phyloP scores from a whole-genome alignment of 2,113 vertebrate genomes.

The Otis tarda region DNA sequence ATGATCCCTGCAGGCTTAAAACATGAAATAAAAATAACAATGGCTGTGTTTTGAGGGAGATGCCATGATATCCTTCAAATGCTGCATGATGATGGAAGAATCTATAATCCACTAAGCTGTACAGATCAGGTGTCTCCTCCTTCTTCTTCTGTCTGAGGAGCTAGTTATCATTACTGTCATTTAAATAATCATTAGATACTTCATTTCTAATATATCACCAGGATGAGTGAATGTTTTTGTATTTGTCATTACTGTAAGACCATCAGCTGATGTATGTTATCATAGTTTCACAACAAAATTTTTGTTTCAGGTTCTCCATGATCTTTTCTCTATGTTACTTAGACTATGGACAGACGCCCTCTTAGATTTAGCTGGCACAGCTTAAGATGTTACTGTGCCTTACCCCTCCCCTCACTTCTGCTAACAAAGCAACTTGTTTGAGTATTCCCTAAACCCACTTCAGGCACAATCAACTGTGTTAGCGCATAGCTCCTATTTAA shows the following conservation, averaged over 20 bases:
- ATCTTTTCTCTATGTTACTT: background rate
- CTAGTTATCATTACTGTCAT: background rate
- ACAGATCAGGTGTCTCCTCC: background rate
- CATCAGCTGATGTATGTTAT: background rate
- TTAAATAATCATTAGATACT: background rate
- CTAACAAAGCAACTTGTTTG: constrained; percentile 18
- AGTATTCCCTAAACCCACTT: constrained; percentile 15
- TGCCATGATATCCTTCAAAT: background rate
- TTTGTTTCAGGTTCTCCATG: background rate
- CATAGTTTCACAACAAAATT: background rate
- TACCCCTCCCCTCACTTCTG: background rate
- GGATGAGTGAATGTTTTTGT: background rate
- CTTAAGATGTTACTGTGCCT: background rate
- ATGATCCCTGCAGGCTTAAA: background rate
- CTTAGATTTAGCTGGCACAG: background rate
- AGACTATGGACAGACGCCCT: background rate
- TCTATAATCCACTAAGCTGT: background rate
- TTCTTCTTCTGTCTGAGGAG: background rate
- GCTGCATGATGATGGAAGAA: background rate
- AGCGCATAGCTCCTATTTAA: background rate
- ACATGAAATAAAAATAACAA: background rate
- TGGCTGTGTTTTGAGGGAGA: background rate
- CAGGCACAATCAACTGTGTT: background rate
- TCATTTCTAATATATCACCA: background rate
- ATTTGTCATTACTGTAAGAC: background rate